phyloP scores from a whole-genome alignment of 2,797 vertebrate species.

The Pterois miles region DNA sequence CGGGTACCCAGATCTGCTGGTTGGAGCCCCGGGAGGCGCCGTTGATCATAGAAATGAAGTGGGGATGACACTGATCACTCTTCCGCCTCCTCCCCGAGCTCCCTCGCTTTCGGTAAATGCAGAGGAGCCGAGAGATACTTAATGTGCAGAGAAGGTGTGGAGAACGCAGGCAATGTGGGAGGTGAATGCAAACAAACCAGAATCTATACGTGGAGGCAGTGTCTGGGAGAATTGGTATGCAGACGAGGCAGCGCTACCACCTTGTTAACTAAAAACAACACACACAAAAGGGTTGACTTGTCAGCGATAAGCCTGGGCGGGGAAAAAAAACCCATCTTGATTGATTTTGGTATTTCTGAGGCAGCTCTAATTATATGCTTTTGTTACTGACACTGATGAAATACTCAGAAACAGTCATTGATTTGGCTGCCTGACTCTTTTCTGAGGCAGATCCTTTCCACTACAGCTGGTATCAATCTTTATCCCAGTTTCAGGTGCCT shows the following conservation, averaged over 20 bases:
- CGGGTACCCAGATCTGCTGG: slow-evolving; percentile 59
- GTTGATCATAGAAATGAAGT: slow-evolving; percentile 75
- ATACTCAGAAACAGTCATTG: slow-evolving; percentile 71
- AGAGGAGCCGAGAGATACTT: slow-evolving; percentile 26
- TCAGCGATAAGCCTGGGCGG: slow-evolving; percentile 34
- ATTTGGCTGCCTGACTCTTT: slow-evolving; percentile 56
- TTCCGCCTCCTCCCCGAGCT: slow-evolving; percentile 35
- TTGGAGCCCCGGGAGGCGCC: slow-evolving; percentile 53
- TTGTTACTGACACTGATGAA: slow-evolving; percentile 73
- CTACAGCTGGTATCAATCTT: slow-evolving; percentile 67
- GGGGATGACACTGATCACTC: slow-evolving; percentile 71
- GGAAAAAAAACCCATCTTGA: slow-evolving; percentile 20
- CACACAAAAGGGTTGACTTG: slow-evolving; percentile 34
- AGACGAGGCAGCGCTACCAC: neutral
- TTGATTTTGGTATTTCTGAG: slow-evolving; percentile 71
- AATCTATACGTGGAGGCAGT: neutral
- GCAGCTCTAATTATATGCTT: slow-evolving; percentile 69
- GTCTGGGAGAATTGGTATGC: slow-evolving; percentile 28
- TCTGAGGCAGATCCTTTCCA: slow-evolving; percentile 55
- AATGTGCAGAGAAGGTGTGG: slow-evolving; percentile 10
- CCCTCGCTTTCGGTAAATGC: slow-evolving; percentile 23
- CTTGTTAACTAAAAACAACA: slow-evolving; percentile 54
- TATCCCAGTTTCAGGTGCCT: slow-evolving; percentile 54
- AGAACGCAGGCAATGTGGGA: slow-evolving; percentile 1
- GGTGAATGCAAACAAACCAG: slow-evolving; percentile 32